phyloP scores from a whole-genome alignment of 2,113 vertebrate species.

The Pelobates fuscus region DNA sequence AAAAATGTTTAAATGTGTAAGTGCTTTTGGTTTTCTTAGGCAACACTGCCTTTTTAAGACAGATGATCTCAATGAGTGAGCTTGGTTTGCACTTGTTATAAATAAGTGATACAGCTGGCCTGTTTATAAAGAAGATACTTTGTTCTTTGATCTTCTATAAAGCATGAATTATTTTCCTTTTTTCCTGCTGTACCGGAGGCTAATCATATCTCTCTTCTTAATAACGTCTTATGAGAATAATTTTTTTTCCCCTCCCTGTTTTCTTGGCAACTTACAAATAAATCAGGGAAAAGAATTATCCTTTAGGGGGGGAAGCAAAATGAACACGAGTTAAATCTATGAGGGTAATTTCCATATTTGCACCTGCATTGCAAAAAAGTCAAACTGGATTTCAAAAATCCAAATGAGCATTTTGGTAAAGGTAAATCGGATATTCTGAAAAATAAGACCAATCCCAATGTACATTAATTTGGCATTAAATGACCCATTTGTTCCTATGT shows the following conservation, averaged over 20 bases:
- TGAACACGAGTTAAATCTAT: constrained; percentile 26
- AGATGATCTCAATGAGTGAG: too few species aligned
- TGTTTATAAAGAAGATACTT: constrained; percentile 10
- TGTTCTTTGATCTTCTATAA: constrained; percentile 36
- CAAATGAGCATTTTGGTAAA: too few species aligned
- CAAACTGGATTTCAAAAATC: too few species aligned
- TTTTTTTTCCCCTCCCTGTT: neutral
- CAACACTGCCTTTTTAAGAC: too few species aligned
- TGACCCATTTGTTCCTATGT: too few species aligned
- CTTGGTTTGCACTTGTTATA: neutral
- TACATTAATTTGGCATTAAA: too few species aligned
- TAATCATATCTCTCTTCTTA: constrained; percentile 39
- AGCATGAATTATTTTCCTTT: constrained; percentile 32
- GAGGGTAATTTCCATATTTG: neutral
- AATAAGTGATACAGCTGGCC: constrained; percentile 1
- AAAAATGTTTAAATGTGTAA: too few species aligned
- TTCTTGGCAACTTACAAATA: constrained; percentile 35
- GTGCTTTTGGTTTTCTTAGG: too few species aligned
- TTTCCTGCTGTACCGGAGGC: constrained; percentile 39
- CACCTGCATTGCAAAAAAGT: too few species aligned
- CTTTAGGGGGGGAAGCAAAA: neutral
- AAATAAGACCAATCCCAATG: too few species aligned
- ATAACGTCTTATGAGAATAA: constrained; percentile 39
- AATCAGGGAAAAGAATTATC: constrained; percentile 35
- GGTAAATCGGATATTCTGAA: too few species aligned